Conservation (phyloP, 2,888 invertebrate species). For the Ormyrus nitidulus region DNA sequence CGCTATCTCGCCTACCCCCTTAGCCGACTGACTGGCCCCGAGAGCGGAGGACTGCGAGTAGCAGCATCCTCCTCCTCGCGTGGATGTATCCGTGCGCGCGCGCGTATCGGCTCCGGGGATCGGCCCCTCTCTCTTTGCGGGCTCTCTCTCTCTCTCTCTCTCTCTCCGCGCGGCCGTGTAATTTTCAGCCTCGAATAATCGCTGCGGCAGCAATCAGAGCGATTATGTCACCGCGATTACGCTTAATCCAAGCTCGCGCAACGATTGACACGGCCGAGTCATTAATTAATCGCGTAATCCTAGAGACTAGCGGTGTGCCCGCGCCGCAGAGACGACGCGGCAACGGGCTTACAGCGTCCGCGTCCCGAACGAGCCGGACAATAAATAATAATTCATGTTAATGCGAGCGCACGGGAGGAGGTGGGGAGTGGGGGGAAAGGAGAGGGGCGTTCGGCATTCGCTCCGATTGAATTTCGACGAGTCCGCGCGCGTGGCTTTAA, state of each 20-base stretch:
- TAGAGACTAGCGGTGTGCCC: constrained; percentile 51
- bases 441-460: background rate
- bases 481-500: constrained; percentile 16
- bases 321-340: background rate
- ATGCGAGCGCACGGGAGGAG: constrained; percentile 11
- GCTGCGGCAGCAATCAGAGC: constrained; percentile 65
- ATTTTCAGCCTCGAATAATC: constrained; percentile 67
- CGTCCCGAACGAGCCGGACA: background rate
- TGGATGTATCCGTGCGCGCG: background rate
- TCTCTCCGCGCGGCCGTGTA: constrained; percentile 58
- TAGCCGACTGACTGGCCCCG: constrained; percentile 2
- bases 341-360: constrained; percentile 42
- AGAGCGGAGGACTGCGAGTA: background rate
- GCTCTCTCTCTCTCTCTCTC: background rate
- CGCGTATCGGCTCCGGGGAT: constrained; percentile 23
- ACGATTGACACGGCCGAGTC: constrained; percentile 67
- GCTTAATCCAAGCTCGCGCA: constrained; percentile 62
- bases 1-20: constrained; percentile 7
- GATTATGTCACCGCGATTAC: constrained; percentile 71
- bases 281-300: constrained; percentile 70
- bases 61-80: no score
- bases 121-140: constrained; percentile 47
- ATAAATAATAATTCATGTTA: constrained; percentile 50
- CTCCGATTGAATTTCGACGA: constrained; percentile 42
- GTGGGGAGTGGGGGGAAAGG: background rate